Evolutionary conservation across 2,113 vertebrate species (phyloP).

Genomic region (Lamprotornis superbus): DNA sequence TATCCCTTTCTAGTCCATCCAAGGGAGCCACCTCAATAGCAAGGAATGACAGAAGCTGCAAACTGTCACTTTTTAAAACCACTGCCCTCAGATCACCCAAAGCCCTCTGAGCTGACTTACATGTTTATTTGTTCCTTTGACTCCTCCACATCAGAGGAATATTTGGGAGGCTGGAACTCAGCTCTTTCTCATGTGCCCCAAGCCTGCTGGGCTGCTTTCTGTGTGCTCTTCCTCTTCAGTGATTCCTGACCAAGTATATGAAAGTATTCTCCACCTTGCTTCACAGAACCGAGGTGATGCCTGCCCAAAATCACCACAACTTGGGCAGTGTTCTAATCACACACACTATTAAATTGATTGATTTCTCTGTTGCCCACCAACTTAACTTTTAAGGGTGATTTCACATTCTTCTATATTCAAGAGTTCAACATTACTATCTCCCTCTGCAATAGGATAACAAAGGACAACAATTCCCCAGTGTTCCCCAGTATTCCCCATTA

Average conservation of each 20-base stretch:
- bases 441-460: neutral
- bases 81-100: neutral
- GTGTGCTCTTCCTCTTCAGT: slow-evolving; percentile 20
- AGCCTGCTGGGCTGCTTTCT: neutral
- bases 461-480: neutral
- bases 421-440: neutral
- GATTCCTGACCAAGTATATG: slow-evolving; percentile 66
- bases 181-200: neutral
- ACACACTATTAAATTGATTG: neutral
- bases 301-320: slow-evolving; percentile 49
- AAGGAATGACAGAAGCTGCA: neutral
- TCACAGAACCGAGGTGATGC: slow-evolving; percentile 66
- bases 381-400: neutral
- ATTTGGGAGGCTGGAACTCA: slow-evolving; percentile 52
- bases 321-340: neutral
- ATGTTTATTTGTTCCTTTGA: neutral
- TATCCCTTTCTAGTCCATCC: neutral
- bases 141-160: neutral
- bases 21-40: neutral
- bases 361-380: neutral
- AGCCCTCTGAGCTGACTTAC: neutral
- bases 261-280: slow-evolving; percentile 69
- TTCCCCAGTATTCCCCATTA: neutral
- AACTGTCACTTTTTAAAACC: neutral
- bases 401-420: neutral